Conservation (phyloP, 2,797 vertebrate genomes). For the Acipenser oxyrinchus region DNA sequence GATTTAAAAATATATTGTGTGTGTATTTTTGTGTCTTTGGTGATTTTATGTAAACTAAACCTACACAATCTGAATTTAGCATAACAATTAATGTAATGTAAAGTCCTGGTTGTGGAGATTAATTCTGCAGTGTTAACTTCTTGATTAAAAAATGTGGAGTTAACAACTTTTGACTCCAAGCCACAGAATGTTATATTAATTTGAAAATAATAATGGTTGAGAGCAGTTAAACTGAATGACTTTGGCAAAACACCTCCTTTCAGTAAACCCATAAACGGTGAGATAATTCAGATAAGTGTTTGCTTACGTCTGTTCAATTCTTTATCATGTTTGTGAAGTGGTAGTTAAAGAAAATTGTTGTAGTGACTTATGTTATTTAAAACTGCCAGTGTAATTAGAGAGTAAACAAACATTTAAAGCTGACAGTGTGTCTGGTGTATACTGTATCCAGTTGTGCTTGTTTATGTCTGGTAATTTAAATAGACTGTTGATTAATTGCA, state of each 20-base stretch:
- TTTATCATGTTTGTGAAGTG: slow-evolving; percentile 13
- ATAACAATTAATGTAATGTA: too few species aligned
- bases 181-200: too few species aligned
- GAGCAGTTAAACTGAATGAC: background rate
- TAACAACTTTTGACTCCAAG: too few species aligned
- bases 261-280: background rate
- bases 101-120: too few species aligned
- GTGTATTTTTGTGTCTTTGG: background rate
- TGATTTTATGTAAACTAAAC: slow-evolving; percentile 21
- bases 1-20: slow-evolving; percentile 21
- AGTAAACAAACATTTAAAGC: slow-evolving; percentile 8
- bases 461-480: slow-evolving; percentile 8
- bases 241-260: slow-evolving; percentile 5
- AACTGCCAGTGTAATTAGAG: background rate
- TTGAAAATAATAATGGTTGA: background rate
- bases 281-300: slow-evolving; percentile 4
- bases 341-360: slow-evolving; percentile 10
- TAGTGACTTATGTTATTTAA: slow-evolving; percentile 8
- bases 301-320: slow-evolving; percentile 6
- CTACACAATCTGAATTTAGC: background rate
- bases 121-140: too few species aligned
- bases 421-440: slow-evolving; percentile 12
- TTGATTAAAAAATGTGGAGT: too few species aligned
- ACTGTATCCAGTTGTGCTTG: slow-evolving; percentile 8
- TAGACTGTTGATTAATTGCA: background rate